Evolutionary conservation across 2,888 invertebrate genomes (phyloP), one percentile per base, ranked within the genome.

Genomic region (Lamproptera curius): DNA sequence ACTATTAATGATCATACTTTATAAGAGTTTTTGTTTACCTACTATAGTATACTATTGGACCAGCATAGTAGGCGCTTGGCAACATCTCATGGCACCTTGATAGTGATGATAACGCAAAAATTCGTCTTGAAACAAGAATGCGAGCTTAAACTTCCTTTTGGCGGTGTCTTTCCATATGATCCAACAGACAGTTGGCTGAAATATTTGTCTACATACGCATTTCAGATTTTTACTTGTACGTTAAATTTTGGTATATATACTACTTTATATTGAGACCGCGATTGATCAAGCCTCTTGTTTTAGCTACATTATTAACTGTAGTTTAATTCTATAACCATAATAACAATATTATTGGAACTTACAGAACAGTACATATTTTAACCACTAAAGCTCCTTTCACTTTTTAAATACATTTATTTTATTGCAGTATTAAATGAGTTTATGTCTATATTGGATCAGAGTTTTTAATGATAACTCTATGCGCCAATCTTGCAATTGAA

Each of bases 141-240:
- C 26, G 62, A 60, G 16, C 50, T 70, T 13, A 44, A 60, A n/a
- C 53, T 78, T 1, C 74, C 74, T 4, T 73, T 75, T 34, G 61
- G 61, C 16, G 70, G 69, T 50, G 63, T 62, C 1, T 73, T 67
- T 31, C 77, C 76, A 0, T 76, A 71, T 50, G 65, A 75, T 53
- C 62, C 68, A 3, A 55, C 53, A 1, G 57, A 59, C 47, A 66
- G 57, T 55, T 74, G 71, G 76, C 20, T 52, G 8, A 60, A 56
- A 52, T 81, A 80, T 59, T 54, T 70, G 34, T 50, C 49, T 11
- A 59, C 67, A 13, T 80, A 79, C 56, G 43, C 61, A 11, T 72
- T 74, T 52, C 67, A 79, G 54, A 51, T 46, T 31, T 74, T 68
- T 50, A 61, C 64, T 39, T 65, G 79, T 79, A 63, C 69, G 75